Percentiles rank a stretch among this genome's conserved stretches.
These are phyloP conservation scores for Loris lydekkerianus DNA, from an alignment of 2,797 vertebrate species.

Conservation along the genomic window DNA sequence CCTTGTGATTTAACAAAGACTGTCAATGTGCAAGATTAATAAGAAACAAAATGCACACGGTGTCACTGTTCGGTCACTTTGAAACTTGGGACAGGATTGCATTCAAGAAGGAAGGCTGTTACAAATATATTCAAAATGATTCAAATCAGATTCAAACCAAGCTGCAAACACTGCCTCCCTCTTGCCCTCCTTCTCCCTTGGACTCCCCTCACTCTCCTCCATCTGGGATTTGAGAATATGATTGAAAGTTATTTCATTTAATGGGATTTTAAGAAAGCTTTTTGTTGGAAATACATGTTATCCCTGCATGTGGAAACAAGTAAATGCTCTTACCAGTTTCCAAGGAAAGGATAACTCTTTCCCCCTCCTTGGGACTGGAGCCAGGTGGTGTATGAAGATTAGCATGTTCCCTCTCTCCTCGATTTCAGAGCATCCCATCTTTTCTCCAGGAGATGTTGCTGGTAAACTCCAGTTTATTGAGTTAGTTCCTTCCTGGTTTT, in stretches of 20 bases:
- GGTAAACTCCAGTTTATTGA: conserved; percentile 79
- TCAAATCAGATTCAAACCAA: conserved; percentile 89
- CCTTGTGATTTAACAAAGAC: conserved; percentile 99
- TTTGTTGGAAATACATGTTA: conserved; percentile 77
- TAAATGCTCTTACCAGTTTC: conserved; percentile 80
- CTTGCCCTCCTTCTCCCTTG: conserved; percentile 52
- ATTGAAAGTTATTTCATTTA: conserved; percentile 86
- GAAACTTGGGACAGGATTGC: conserved; percentile 92
- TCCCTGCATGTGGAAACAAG: conserved; percentile 74
- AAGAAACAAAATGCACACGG: conserved; percentile 99
- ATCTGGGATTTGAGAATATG: conserved; percentile 79
- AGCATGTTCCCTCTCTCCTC: conserved; percentile 74
- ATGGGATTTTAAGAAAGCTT: conserved; percentile 81
- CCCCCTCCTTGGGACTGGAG: conserved; percentile 76
- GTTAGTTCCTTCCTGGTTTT: conserved; percentile 71
- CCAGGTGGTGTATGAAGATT: conserved; percentile 84
- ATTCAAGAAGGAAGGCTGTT: conserved; percentile 89
- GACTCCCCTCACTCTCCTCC: conserved; percentile 68
- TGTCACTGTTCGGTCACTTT: conserved; percentile 99
- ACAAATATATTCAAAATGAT: conserved; percentile 91
- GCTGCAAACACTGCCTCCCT: conserved; percentile 77
- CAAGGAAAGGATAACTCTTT: conserved; percentile 77
- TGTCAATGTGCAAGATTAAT: conserved; percentile 99
- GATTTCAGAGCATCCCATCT: conserved; percentile 71
- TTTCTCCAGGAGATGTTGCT: conserved; percentile 50